Conservation (phyloP, 1,140 invertebrate species). For the Dendroctonus ponderosae region DNA sequence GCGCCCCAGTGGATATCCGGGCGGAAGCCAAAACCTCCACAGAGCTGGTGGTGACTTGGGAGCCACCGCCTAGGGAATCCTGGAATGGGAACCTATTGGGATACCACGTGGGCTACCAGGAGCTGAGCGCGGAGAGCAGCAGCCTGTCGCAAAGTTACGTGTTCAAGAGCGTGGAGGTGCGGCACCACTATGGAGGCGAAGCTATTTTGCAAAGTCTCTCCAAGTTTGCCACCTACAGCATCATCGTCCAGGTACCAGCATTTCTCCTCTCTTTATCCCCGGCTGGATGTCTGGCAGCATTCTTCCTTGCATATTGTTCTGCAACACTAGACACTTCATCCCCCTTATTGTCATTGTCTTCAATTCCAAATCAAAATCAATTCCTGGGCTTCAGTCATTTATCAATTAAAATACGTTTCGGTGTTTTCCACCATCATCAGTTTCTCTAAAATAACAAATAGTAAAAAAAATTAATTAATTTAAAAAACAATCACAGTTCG, state of each 20-base stretch:
- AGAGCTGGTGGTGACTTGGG: slow-evolving; percentile 85
- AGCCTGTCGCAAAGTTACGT: slow-evolving; percentile 58
- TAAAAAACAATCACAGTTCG: no score
- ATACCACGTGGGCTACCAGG: slow-evolving; percentile 92
- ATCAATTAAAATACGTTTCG: no score
- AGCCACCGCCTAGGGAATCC: slow-evolving; percentile 79
- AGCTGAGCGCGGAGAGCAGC: slow-evolving; percentile 52
- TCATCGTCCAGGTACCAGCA: slow-evolving; percentile 74
- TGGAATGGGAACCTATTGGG: slow-evolving; percentile 91
- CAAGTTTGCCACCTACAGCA: slow-evolving; percentile 84
- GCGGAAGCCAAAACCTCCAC: slow-evolving; percentile 87
- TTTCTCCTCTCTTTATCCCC: not conserved
- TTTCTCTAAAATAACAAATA: no score
- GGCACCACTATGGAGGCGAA: slow-evolving; percentile 65
- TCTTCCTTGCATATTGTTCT: no score
- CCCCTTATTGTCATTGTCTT: no score
- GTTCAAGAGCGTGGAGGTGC: slow-evolving; percentile 70
- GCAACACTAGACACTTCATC: no score
- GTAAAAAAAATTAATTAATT: no score
- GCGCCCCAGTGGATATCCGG: slow-evolving; percentile 78
- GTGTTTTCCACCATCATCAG: no score
- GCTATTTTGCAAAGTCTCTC: slow-evolving; percentile 66
- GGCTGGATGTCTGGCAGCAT: no score
- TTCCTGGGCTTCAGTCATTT: no score
- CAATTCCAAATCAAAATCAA: no score